A percentile compares a stretch with the other conserved stretches of the same genome.
Evolutionary conservation across 2,797 vertebrate species (phyloP).

Genomic region (Macropodus opercularis): DNA sequence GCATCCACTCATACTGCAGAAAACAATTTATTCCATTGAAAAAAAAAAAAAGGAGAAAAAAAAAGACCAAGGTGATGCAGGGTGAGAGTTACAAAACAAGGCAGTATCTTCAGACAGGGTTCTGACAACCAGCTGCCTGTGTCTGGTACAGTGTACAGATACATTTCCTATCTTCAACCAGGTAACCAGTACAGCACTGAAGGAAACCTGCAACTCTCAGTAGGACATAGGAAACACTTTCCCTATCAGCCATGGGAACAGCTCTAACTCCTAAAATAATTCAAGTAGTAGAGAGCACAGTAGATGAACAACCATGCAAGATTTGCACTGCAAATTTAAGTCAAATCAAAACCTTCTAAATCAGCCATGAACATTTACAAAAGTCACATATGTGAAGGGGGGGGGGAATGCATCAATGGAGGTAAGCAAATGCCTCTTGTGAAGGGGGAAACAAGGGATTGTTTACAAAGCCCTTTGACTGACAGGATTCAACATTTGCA

Average conservation of each 20-base stretch:
- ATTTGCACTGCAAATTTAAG: too few species aligned
- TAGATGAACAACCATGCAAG: too few species aligned
- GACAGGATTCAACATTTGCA: neutral
- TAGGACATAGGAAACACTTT: conserved; percentile 11
- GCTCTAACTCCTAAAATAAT: neutral
- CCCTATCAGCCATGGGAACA: too few species aligned
- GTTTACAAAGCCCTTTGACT: too few species aligned
- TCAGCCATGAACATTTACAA: too few species aligned
- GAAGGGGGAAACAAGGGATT: too few species aligned
- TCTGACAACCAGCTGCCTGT: conserved; percentile 1
- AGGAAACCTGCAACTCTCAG: conserved; percentile 7
- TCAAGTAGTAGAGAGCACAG: too few species aligned
- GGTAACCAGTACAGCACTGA: conserved; percentile 19
- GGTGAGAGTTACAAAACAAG: neutral
- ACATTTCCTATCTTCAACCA: conserved; percentile 29
- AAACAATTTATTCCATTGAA: neutral
- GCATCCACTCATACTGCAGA: neutral
- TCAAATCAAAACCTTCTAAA: too few species aligned
- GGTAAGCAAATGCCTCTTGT: too few species aligned
- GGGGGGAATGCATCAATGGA: too few species aligned
- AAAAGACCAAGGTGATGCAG: neutral
- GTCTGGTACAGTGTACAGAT: conserved; percentile 17
- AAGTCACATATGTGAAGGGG: too few species aligned
- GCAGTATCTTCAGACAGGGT: neutral
- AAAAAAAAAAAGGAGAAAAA: conserved; percentile 1